Conservation (phyloP, 1,140 invertebrate species). For the Rhopalosiphum padi region DNA sequence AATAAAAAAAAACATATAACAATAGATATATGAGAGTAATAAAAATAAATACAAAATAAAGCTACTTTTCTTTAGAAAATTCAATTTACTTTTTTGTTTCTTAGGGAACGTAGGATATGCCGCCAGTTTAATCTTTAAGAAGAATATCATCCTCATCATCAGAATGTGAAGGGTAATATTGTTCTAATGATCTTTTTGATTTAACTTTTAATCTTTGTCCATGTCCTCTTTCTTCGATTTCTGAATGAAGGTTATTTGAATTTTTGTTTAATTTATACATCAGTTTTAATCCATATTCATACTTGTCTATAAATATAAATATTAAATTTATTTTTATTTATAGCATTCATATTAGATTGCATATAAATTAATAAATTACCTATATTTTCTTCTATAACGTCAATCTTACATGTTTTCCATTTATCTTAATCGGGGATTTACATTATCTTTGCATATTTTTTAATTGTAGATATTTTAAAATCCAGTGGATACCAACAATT, state of each 20-base stretch:
- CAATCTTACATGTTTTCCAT: not conserved
- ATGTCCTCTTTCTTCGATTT: not conserved
- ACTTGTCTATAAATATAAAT: not conserved
- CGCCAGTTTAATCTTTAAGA: not conserved
- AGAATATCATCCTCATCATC: not conserved
- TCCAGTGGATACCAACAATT: no score
- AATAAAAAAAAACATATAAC: no score
- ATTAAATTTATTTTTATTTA: not conserved
- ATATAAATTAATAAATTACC: not conserved
- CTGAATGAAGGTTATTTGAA: not conserved
- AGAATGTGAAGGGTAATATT: not conserved
- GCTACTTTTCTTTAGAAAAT: not conserved
- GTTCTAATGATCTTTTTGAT: no score
- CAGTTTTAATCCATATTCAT: not conserved
- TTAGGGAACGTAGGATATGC: not conserved
- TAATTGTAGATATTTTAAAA: not conserved
- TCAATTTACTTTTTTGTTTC: not conserved
- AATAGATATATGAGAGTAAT: no score
- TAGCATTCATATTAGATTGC: no score
- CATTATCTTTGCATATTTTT: not conserved
- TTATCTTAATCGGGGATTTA: not conserved
- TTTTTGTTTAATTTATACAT: not conserved
- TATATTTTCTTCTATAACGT: not conserved
- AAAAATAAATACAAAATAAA: no score
- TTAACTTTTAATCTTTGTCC: no score